Evolutionary conservation across 2,888 invertebrate genomes (phyloP).

Genomic region (Plebejus argus): DNA sequence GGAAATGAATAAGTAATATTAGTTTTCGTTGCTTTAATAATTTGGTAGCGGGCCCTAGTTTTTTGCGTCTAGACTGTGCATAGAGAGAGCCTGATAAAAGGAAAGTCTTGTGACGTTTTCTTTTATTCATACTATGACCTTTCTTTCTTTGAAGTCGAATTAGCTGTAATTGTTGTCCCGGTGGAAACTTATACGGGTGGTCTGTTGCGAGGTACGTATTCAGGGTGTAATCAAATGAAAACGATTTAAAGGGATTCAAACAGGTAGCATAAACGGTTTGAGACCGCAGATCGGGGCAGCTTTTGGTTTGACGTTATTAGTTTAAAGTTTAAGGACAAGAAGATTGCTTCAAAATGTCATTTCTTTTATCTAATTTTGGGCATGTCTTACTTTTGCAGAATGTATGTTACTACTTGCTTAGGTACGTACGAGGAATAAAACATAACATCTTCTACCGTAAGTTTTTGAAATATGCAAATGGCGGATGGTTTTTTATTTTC

Average conservation of each 20-base stretch:
- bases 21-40: background rate
- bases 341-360: background rate
- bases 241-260: conserved; percentile 14
- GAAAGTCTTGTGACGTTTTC: background rate
- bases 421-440: no score
- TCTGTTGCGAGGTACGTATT: background rate
- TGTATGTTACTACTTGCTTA: no score
- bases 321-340: background rate
- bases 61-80: background rate
- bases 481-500: background rate
- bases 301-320: conserved; percentile 1
- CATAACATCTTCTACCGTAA: no score
- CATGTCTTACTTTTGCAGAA: no score
- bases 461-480: no score
- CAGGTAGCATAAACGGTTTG: background rate
- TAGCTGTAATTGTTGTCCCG: background rate
- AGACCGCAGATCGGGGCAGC: background rate
- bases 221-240: conserved; percentile 15
- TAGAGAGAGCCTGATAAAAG: background rate
- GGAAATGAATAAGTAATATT: background rate
- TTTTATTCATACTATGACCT: no score
- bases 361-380: background rate
- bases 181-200: conserved; percentile 13
- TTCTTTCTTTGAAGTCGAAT: background rate
- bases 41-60: background rate